These are phyloP conservation scores for Atractosteus spatula DNA, from an alignment of 2,113 vertebrate genomes.

Conservation along the genomic window DNA sequence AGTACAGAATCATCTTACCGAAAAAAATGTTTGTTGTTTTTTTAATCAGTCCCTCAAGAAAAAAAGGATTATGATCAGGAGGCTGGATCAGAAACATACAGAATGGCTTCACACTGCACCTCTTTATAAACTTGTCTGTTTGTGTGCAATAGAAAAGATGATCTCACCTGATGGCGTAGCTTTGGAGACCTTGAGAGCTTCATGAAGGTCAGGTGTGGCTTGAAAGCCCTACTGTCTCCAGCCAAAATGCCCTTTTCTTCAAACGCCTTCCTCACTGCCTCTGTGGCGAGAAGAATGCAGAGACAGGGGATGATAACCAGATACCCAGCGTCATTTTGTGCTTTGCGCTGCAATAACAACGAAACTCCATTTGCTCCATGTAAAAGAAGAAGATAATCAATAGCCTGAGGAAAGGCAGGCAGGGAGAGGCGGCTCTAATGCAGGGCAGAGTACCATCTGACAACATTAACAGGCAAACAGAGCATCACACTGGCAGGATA, in stretches of 20 bases:
- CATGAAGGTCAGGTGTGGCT: slow-evolving; percentile 95
- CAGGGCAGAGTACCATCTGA: neutral
- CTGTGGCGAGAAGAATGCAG: slow-evolving; percentile 57
- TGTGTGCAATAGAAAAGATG: slow-evolving; percentile 20
- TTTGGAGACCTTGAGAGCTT: slow-evolving; percentile 83
- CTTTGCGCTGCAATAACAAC: slow-evolving; percentile 28
- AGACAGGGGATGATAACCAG: slow-evolving; percentile 28
- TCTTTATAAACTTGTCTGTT: slow-evolving; percentile 2
- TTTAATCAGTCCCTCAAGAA: neutral
- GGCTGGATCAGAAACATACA: neutral
- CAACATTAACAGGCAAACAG: neutral
- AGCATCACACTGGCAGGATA: neutral
- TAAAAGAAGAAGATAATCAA: slow-evolving; percentile 66
- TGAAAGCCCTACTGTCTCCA: slow-evolving; percentile 73
- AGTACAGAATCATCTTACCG: neutral
- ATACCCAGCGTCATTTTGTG: slow-evolving; percentile 20
- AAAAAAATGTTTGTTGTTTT: neutral
- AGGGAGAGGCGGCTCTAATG: slow-evolving; percentile 6
- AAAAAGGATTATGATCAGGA: neutral
- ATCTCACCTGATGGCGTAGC: slow-evolving; percentile 76
- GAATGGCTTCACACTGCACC: neutral
- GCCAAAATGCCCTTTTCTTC: slow-evolving; percentile 76
- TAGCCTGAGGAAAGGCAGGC: slow-evolving; percentile 32
- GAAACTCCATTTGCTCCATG: slow-evolving; percentile 14
- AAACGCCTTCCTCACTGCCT: slow-evolving; percentile 72